Conservation (phyloP, 2,888 invertebrate genomes). For the Drosophila pegasa region DNA sequence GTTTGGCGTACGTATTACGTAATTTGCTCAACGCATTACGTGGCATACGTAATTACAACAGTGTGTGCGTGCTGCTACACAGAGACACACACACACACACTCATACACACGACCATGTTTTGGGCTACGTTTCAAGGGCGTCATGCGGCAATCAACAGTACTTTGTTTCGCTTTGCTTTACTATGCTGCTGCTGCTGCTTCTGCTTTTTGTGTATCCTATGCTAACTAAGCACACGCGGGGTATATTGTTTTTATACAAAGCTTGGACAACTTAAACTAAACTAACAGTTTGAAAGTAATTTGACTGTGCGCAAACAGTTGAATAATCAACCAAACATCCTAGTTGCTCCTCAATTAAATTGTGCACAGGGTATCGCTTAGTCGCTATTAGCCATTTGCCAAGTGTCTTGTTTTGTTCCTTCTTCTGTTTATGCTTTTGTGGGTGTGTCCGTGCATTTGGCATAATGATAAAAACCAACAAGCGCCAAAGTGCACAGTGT, state of each 20-base stretch:
- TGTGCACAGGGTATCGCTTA: background rate
- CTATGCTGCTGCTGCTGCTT: background rate
- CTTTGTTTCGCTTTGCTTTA: conserved; percentile 38
- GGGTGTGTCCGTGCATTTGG: conserved; percentile 59
- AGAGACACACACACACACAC: conserved; percentile 4
- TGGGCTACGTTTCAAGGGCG: conserved; percentile 52
- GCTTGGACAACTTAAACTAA: background rate
- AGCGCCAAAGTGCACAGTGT: conserved; percentile 54
- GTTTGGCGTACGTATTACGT: conserved; percentile 55
- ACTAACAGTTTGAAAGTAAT: background rate
- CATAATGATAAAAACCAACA: conserved; percentile 64
- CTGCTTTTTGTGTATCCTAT: background rate
- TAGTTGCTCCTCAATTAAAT: background rate
- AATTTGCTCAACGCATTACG: conserved; percentile 58
- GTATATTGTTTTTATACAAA: background rate
- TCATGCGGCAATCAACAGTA: conserved; percentile 47
- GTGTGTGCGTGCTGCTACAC: conserved; percentile 45
- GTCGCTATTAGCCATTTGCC: background rate
- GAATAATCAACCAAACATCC: background rate
- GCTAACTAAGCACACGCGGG: too few relatives aligned
- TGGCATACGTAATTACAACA: conserved; percentile 64
- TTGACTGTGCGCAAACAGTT: background rate
- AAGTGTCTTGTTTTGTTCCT: background rate
- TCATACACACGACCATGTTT: conserved; percentile 2
- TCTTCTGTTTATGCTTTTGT: conserved; percentile 13